Evolutionary conservation across 1,140 invertebrate species (phyloP), one percentile per base, ranked within the genome.

Genomic region (Drosophila paulistorum): DNA sequence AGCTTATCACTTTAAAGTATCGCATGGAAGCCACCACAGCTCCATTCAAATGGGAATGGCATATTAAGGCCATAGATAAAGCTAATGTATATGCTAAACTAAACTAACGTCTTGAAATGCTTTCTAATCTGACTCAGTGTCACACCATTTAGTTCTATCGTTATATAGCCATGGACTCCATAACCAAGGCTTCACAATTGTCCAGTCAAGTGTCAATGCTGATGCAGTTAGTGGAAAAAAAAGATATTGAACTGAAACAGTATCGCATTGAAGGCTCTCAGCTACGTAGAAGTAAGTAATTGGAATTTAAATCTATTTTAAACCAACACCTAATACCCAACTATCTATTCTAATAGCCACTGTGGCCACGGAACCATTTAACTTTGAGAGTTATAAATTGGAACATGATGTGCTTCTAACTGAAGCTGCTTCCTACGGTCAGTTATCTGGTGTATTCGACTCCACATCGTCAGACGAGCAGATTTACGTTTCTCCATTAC

Each of bases 241-340:
- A 92, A 63, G 91, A 92, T 55, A 39, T 59, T 0, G 91, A 92
- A 60, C 45, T 92, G 0, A 66, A 71, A 3, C 90, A 92, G 33
- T 92, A 77, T 62, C 73, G 71, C 23, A 30, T 23, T 1, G 89
- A 92, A 58, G 82, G 81, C 3, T 68, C 41, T 23, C 33, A 73
- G 41, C 59, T 91, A 23, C 71, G 77, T 10, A 64, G 87, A 55
- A 73, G 91, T 91, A 41, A 62, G 90, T 62, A 13, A 14, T 3
- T 35, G 1, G 1, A 7, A 45, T 9, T 7, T 7, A 26, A 5
- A 5, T 13, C 26, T 10, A 7, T 5, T 7, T 3, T 2, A 37
- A 20, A 10, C 7, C 14, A 7, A 30, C 5, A n/a, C 1, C 1
- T 9, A 14, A 17, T 13, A 9, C 7, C 7, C 17, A 42, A 5